phyloP scores from a whole-genome alignment of 1,140 invertebrate genomes.

The Aphis gossypii region DNA sequence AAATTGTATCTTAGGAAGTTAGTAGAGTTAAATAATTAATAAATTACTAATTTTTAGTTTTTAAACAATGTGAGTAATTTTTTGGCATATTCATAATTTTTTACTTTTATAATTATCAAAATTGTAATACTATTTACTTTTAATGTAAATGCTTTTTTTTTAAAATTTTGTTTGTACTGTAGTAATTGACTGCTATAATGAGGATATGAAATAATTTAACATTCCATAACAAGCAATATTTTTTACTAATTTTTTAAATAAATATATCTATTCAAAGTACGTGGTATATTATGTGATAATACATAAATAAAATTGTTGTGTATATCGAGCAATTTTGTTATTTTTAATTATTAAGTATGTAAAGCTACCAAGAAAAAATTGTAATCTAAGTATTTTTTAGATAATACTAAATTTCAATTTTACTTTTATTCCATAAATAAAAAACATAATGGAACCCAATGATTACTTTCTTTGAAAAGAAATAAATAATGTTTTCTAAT shows the following conservation, averaged over 20 bases:
- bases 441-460: background rate
- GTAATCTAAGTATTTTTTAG: background rate
- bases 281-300: background rate
- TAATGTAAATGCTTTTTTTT: background rate
- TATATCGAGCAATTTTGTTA: background rate
- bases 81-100: background rate
- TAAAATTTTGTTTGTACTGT: background rate
- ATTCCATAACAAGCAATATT: constrained; percentile 3
- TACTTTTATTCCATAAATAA: no score
- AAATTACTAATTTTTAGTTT: background rate
- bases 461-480: background rate
- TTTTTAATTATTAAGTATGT: background rate
- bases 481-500: background rate
- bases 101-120: constrained; percentile 32
- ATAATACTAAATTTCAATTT: no score
- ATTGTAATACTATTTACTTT: background rate
- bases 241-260: constrained; percentile 28
- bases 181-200: background rate
- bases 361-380: no score
- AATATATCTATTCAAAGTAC: background rate
- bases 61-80: background rate
- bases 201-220: constrained; percentile 7
- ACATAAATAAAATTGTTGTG: background rate
- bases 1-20: background rate
- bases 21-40: background rate